phyloP scores from a whole-genome alignment of 2,113 vertebrate genomes.

The Capreolus pygargus region DNA sequence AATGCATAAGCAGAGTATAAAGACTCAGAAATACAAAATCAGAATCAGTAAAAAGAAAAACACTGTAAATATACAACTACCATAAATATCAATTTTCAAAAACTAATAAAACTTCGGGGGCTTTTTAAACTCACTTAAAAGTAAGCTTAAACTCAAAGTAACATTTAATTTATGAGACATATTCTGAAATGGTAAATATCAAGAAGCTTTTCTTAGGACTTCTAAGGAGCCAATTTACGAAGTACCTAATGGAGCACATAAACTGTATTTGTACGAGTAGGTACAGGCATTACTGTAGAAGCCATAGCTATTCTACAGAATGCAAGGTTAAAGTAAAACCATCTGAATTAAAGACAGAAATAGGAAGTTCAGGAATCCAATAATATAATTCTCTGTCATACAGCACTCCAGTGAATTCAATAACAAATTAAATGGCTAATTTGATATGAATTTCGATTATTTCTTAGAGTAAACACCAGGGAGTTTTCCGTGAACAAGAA shows the following conservation, averaged over 20 bases:
- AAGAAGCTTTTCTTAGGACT: background rate
- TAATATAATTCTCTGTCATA: background rate
- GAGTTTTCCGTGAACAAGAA: slow-evolving; percentile 31
- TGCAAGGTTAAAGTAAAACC: background rate
- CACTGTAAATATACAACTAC: background rate
- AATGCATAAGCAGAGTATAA: slow-evolving; percentile 33
- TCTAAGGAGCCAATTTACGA: background rate
- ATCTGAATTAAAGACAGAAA: background rate
- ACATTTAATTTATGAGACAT: background rate
- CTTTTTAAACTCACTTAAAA: background rate
- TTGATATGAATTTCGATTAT: background rate
- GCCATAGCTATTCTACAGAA: background rate
- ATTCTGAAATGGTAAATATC: background rate
- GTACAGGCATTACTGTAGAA: background rate
- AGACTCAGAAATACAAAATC: background rate
- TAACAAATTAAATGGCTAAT: slow-evolving; percentile 4
- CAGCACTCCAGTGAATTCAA: background rate
- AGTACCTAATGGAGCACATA: background rate
- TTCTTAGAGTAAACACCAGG: background rate
- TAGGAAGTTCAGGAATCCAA: background rate
- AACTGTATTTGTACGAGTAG: background rate
- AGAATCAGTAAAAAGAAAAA: background rate
- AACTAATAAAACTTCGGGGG: background rate
- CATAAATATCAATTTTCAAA: background rate
- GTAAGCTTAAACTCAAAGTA: background rate